Percentiles rank a stretch among this genome's conserved stretches.
phyloP scores from a whole-genome alignment of 2,888 invertebrate species.

The Phortica okadai region DNA sequence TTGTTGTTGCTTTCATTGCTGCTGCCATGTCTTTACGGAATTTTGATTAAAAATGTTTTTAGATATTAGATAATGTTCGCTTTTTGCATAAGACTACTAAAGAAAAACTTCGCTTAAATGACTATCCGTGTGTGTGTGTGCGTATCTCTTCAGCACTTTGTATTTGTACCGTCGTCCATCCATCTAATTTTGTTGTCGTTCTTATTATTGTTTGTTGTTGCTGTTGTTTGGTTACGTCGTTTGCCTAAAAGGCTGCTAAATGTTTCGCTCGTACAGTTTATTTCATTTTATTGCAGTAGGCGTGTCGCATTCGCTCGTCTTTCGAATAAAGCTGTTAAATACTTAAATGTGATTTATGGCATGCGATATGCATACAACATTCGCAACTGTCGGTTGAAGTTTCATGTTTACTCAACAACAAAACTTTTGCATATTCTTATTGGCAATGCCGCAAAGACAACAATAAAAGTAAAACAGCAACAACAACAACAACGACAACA shows the following conservation, averaged over 20 bases:
- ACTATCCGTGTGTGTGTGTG: not conserved
- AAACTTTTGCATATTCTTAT: slow-evolving; percentile 63
- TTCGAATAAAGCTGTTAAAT: slow-evolving; percentile 66
- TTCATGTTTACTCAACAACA: slow-evolving; percentile 55
- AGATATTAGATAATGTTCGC: slow-evolving; percentile 53
- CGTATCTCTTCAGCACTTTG: not conserved
- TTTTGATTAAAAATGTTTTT: slow-evolving; percentile 64
- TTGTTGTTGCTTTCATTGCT: slow-evolving; percentile 14
- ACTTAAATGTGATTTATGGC: slow-evolving; percentile 69
- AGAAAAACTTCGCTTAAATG: slow-evolving; percentile 11
- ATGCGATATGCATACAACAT: slow-evolving; percentile 57
- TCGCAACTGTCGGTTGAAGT: slow-evolving; percentile 44
- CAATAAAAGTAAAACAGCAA: not conserved
- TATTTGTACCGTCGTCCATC: not conserved
- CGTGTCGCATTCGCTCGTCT: slow-evolving; percentile 27
- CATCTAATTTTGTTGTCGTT: slow-evolving; percentile 12
- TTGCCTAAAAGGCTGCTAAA: slow-evolving; percentile 36
- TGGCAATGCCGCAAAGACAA: slow-evolving; percentile 16
- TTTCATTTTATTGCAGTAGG: slow-evolving; percentile 26
- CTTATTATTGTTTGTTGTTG: slow-evolving; percentile 8
- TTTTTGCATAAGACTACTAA: slow-evolving; percentile 8
- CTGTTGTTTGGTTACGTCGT: slow-evolving; percentile 52
- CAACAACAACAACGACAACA: slow-evolving; percentile 16
- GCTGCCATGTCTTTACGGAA: slow-evolving; percentile 36
- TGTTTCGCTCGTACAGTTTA: slow-evolving; percentile 32